phyloP scores from a whole-genome alignment of 2,797 vertebrate species.

The Danio choprae region DNA sequence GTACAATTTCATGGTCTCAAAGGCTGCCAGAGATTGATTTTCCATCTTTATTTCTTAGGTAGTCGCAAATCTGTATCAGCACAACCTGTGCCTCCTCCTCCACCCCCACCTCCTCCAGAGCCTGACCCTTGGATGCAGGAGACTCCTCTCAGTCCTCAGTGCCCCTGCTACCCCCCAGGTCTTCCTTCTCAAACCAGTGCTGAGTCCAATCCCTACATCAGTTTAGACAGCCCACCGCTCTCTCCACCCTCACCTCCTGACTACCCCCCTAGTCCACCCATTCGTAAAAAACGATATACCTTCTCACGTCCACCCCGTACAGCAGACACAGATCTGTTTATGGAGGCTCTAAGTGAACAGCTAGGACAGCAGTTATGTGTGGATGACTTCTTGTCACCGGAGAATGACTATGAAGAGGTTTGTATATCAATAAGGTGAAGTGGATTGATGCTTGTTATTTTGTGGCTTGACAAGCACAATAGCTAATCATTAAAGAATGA shows the following conservation, averaged over 20 bases:
- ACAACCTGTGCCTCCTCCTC: conserved; percentile 49
- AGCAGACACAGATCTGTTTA: conserved; percentile 93
- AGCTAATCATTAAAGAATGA: not conserved
- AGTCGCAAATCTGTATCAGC: conserved; percentile 48
- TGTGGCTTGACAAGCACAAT: not conserved
- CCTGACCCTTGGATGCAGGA: conserved; percentile 68
- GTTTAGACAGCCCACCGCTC: conserved; percentile 91
- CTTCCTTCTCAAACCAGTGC: conserved; percentile 88
- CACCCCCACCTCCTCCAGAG: conserved; percentile 50
- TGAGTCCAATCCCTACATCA: conserved; percentile 95
- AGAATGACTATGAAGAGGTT: conserved; percentile 98
- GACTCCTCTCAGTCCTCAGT: conserved; percentile 80
- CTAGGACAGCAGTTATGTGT: conserved; percentile 88
- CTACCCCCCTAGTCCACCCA: conserved; percentile 78
- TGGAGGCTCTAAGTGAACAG: conserved; percentile 92
- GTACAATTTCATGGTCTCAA: not conserved
- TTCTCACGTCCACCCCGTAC: conserved; percentile 89
- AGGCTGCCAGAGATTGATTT: not conserved
- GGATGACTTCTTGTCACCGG: conserved; percentile 94
- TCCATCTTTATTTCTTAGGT: conserved; percentile 40
- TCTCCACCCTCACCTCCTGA: conserved; percentile 83
- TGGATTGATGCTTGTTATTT: not conserved
- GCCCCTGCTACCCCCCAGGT: conserved; percentile 82
- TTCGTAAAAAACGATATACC: conserved; percentile 89
- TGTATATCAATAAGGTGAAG: conserved; percentile 39